phyloP scores from a whole-genome alignment of 2,113 vertebrate species.

The Panthera leo region DNA sequence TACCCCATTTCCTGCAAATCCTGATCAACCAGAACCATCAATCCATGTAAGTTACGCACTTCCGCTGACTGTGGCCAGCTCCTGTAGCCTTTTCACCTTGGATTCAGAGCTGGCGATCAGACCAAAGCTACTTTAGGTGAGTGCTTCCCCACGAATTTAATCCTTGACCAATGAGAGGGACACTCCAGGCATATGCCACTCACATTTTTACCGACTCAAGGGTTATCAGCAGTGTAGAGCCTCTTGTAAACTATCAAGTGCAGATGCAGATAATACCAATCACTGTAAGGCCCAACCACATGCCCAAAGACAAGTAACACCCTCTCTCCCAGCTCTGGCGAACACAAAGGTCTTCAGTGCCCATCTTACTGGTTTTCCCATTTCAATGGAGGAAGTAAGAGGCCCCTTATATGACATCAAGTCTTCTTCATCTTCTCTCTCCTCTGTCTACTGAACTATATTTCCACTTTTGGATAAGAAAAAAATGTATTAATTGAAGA shows the following conservation, averaged over 20 bases:
- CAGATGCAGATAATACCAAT: neutral
- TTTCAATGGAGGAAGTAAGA: neutral
- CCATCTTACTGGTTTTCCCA: neutral
- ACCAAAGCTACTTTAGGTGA: accelerated
- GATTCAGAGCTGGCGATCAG: neutral
- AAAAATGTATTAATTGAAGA: neutral
- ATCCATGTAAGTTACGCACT: neutral
- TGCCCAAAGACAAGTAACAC: neutral
- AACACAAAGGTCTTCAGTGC: neutral
- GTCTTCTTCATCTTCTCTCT: neutral
- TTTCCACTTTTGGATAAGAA: neutral
- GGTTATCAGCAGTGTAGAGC: neutral
- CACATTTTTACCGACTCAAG: neutral
- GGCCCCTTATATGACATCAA: neutral
- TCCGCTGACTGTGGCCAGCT: neutral
- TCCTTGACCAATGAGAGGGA: neutral
- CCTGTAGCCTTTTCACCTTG: neutral
- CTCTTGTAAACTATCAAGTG: neutral
- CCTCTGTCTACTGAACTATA: neutral
- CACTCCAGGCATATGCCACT: neutral
- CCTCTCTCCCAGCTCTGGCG: neutral
- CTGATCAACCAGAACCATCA: slow-evolving; percentile 37
- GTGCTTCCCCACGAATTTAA: neutral
- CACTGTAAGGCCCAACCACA: neutral
- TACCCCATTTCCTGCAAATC: slow-evolving; percentile 1